Evolutionary conservation across 2,888 invertebrate species (phyloP).

Genomic region (Malacosoma neustria): DNA sequence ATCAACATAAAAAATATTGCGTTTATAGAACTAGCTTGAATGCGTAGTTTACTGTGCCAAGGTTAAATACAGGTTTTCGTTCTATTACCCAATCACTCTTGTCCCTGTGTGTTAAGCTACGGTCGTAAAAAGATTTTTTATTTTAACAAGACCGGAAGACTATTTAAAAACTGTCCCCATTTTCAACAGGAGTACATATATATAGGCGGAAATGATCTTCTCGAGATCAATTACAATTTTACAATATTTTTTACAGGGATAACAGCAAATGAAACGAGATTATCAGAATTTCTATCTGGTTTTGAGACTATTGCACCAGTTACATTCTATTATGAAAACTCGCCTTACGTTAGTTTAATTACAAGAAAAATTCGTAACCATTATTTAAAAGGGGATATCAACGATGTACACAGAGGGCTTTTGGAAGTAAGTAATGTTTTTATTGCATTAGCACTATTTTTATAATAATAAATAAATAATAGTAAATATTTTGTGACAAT

Average conservation of each 20-base stretch:
- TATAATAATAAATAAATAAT: background rate
- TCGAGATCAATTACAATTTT: no score
- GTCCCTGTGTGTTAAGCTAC: no score
- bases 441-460: background rate
- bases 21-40: slow-evolving; percentile 1
- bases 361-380: slow-evolving; percentile 67
- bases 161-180: no score
- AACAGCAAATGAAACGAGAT: slow-evolving; percentile 52
- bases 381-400: slow-evolving; percentile 69
- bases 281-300: slow-evolving; percentile 67
- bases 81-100: background rate
- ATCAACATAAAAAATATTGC: background rate
- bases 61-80: background rate
- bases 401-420: slow-evolving; percentile 61
- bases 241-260: slow-evolving; percentile 44
- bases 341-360: slow-evolving; percentile 55
- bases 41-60: background rate
- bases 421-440: slow-evolving; percentile 68
- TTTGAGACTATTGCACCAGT: slow-evolving; percentile 75
- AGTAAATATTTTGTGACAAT: no score
- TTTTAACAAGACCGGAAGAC: no score
- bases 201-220: no score
- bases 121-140: no score
- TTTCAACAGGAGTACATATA: no score
- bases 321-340: slow-evolving; percentile 77